These are phyloP conservation scores for Eulacestoma nigropectus DNA, from an alignment of 2,113 vertebrate species.

Conservation along the genomic window DNA sequence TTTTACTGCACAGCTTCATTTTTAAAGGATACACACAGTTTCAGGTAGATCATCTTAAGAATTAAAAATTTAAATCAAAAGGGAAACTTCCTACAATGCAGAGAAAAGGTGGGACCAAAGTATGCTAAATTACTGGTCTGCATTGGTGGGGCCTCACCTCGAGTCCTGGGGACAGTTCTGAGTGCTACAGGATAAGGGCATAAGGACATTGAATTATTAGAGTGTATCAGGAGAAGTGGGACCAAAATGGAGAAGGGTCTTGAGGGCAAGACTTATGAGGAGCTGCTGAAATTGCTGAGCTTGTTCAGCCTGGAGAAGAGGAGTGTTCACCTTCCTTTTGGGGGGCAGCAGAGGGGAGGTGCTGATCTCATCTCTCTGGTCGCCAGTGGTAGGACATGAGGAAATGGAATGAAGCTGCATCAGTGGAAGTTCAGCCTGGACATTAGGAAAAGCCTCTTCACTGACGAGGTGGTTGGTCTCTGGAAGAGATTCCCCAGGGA, in stretches of 20 bases:
- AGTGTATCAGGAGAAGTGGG: neutral
- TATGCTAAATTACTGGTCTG: neutral
- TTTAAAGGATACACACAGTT: neutral
- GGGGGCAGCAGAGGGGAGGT: neutral
- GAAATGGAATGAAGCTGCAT: neutral
- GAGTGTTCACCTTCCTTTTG: neutral
- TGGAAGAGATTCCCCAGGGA: neutral
- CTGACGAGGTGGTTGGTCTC: rapidly evolving
- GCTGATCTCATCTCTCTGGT: neutral
- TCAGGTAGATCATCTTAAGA: neutral
- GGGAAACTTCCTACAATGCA: neutral
- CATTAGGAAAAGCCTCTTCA: neutral
- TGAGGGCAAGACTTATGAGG: neutral
- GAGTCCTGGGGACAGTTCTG: neutral
- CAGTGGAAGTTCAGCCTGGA: neutral
- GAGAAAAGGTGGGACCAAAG: neutral
- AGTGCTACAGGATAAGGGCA: neutral
- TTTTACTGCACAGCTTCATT: neutral
- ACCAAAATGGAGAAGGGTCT: neutral
- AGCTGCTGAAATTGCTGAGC: neutral
- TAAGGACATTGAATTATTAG: neutral
- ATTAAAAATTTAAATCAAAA: neutral
- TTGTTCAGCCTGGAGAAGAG: neutral
- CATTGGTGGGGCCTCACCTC: rapidly evolving
- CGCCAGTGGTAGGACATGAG: neutral